Evolutionary conservation across 2,797 vertebrate species (phyloP).

Genomic region (Sitta carolinensis): DNA sequence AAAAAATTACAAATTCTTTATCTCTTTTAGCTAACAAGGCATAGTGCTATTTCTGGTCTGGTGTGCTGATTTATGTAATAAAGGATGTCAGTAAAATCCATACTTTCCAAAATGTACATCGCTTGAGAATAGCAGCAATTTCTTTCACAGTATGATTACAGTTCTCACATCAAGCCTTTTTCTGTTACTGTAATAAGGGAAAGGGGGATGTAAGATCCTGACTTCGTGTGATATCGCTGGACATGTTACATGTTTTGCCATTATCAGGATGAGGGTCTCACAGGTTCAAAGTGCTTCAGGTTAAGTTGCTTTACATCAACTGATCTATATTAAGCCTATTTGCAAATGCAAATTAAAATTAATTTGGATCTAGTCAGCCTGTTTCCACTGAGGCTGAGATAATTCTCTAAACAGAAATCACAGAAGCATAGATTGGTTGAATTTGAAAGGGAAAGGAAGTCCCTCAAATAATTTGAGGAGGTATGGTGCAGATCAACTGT

Average conservation of each 20-base stretch:
- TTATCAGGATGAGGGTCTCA: rapidly evolving
- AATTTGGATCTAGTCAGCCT: not conserved
- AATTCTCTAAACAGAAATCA: not conserved
- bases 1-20: not conserved
- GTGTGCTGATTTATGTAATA: not conserved
- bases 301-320: not conserved
- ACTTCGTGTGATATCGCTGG: not conserved
- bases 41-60: not conserved
- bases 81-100: not conserved
- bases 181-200: not conserved
- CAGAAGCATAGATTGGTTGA: not conserved
- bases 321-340: not conserved
- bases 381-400: not conserved
- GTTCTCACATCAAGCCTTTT: not conserved
- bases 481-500: not conserved
- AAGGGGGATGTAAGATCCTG: not conserved
- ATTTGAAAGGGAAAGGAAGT: not conserved
- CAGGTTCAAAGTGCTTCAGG: not conserved
- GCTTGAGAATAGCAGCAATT: not conserved
- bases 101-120: not conserved
- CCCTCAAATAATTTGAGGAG: not conserved
- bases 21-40: not conserved
- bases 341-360: not conserved
- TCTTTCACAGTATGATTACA: slow-evolving; percentile 27
- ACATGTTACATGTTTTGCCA: not conserved